phyloP scores from a whole-genome alignment of 2,888 invertebrate genomes.

The Pseudococcus longispinus region DNA sequence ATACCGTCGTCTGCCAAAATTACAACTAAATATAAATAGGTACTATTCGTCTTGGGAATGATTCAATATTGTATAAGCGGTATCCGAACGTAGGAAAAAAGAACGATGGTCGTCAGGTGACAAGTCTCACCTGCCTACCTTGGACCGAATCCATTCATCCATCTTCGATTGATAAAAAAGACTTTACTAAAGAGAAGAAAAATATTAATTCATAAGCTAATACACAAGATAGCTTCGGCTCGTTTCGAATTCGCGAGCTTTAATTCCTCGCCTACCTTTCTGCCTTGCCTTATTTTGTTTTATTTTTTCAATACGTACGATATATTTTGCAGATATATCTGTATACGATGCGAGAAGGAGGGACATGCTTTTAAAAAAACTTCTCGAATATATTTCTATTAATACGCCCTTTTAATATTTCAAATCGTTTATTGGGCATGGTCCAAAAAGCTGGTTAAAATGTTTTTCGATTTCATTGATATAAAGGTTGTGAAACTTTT shows the following conservation, averaged over 20 bases:
- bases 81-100: slow-evolving; percentile 30
- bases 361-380: neutral
- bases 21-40: slow-evolving; percentile 52
- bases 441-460: slow-evolving; percentile 26
- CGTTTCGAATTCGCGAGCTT: slow-evolving; percentile 51
- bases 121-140: slow-evolving; percentile 56
- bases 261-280: neutral
- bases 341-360: neutral
- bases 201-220: slow-evolving; percentile 16
- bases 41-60: slow-evolving; percentile 55
- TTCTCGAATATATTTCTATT: slow-evolving; percentile 46
- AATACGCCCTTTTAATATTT: slow-evolving; percentile 46
- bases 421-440: slow-evolving; percentile 35
- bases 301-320: neutral
- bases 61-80: slow-evolving; percentile 55
- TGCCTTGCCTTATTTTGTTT: neutral
- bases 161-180: slow-evolving; percentile 56
- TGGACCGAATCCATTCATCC: slow-evolving; percentile 56
- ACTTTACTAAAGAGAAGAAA: neutral
- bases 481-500: slow-evolving; percentile 42
- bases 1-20: slow-evolving; percentile 48
- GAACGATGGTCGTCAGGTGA: slow-evolving; percentile 49
- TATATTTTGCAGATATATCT: neutral
- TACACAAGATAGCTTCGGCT: neutral
- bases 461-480: slow-evolving; percentile 51